A percentile compares a stretch with the other conserved stretches of the same genome.
Conservation (phyloP, 2,113 vertebrate species). For the Cepphus grylle region DNA sequence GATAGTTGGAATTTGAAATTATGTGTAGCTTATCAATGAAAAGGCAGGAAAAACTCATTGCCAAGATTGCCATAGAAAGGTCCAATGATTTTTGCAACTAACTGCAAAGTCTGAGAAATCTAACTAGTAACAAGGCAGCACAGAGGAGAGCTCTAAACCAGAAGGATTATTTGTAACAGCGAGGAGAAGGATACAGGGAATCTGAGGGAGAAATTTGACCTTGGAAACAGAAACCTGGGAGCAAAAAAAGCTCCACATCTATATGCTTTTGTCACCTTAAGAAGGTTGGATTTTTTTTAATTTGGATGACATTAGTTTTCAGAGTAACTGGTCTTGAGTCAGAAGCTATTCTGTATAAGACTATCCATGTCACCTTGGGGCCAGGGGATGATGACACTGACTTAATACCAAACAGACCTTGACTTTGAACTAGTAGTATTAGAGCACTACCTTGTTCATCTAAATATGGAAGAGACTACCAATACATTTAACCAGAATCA, state of each 20-base stretch:
- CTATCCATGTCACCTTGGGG: not conserved
- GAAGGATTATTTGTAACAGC: not conserved
- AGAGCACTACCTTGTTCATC: not conserved
- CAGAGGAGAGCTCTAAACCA: not conserved
- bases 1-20: not conserved
- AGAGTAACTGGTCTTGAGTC: not conserved
- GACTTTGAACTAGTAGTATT: not conserved
- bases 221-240: not conserved
- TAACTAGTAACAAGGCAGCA: not conserved
- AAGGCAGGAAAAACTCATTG: not conserved
- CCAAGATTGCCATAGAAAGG: not conserved
- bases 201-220: not conserved
- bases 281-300: not conserved
- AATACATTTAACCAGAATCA: not conserved
- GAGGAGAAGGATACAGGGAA: not conserved
- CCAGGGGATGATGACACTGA: not conserved
- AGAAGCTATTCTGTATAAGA: not conserved
- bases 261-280: not conserved
- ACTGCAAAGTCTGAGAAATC: not conserved
- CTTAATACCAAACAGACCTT: not conserved
- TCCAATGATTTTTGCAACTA: not conserved
- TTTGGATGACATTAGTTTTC: not conserved
- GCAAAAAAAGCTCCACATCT: not conserved
- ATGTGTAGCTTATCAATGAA: not conserved
- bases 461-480: not conserved